These are phyloP conservation scores for Erebia aethiops DNA, from an alignment of 2,888 invertebrate species.

Conservation along the genomic window DNA sequence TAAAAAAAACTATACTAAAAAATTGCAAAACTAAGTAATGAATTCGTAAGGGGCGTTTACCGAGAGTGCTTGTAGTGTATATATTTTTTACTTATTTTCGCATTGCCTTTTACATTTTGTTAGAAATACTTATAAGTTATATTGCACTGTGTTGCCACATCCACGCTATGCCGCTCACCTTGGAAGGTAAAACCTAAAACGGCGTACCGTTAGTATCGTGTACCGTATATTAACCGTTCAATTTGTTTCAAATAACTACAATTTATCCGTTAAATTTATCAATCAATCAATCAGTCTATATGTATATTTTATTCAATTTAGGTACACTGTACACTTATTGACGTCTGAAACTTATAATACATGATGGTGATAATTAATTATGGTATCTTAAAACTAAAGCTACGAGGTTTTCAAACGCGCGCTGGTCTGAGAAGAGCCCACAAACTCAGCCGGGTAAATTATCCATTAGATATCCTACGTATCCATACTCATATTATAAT, in stretches of 20 bases:
- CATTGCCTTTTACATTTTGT: slow-evolving; percentile 20
- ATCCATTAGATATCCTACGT: too few species aligned
- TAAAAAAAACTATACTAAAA: too few species aligned
- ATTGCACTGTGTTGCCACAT: slow-evolving; percentile 24
- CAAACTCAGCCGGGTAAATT: too few species aligned
- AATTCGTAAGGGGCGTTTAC: neutral
- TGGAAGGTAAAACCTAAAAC: slow-evolving; percentile 36
- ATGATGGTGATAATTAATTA: too few species aligned
- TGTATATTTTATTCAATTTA: too few species aligned
- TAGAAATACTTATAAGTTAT: slow-evolving; percentile 19
- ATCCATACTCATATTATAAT: too few species aligned
- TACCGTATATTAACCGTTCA: slow-evolving; percentile 10
- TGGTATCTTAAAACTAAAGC: too few species aligned
- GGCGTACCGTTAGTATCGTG: slow-evolving; percentile 4
- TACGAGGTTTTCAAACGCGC: too few species aligned
- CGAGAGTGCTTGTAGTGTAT: neutral
- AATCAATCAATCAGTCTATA: neutral
- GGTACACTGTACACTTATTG: too few species aligned
- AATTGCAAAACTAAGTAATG: too few species aligned
- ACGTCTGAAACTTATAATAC: too few species aligned
- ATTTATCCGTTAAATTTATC: neutral
- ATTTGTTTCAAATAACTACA: slow-evolving; percentile 7
- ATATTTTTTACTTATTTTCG: slow-evolving; percentile 18
- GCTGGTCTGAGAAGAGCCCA: too few species aligned
- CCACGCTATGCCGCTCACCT: slow-evolving; percentile 35